Percentiles rank a stretch among this genome's conserved stretches.
Evolutionary conservation across 2,113 vertebrate genomes (phyloP).

Genomic region (Rutilus rutilus): DNA sequence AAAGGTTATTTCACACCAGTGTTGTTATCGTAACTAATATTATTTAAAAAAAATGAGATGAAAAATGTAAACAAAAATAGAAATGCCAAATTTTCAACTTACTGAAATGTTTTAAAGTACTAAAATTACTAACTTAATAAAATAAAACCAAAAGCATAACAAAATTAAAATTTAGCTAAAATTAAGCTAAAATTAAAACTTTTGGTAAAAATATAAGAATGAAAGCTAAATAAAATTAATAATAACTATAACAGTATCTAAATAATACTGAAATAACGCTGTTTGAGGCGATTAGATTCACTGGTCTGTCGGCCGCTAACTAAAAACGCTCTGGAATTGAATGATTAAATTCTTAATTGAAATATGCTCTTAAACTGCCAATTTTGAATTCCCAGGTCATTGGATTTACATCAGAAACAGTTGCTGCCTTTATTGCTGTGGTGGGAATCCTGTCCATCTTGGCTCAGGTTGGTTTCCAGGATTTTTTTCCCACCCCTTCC

Average conservation of each 20-base stretch:
- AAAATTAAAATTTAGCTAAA: neutral
- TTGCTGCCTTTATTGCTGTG: constrained; percentile 89
- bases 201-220: neutral
- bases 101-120: neutral
- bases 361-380: no score
- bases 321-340: no score
- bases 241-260: neutral
- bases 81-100: no score
- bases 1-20: neutral
- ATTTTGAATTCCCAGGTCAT: constrained; percentile 78
- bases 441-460: constrained; percentile 91
- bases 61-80: neutral
- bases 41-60: neutral
- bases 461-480: constrained; percentile 82
- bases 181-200: neutral
- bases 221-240: neutral
- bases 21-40: neutral
- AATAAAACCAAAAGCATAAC: neutral
- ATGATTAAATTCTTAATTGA: no score
- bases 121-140: neutral
- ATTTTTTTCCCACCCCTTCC: neutral
- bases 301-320: neutral
- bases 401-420: constrained; percentile 86
- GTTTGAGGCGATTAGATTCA: neutral
- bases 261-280: neutral